Conservation (phyloP, 2,797 vertebrate genomes). For the Oreortyx pictus region DNA sequence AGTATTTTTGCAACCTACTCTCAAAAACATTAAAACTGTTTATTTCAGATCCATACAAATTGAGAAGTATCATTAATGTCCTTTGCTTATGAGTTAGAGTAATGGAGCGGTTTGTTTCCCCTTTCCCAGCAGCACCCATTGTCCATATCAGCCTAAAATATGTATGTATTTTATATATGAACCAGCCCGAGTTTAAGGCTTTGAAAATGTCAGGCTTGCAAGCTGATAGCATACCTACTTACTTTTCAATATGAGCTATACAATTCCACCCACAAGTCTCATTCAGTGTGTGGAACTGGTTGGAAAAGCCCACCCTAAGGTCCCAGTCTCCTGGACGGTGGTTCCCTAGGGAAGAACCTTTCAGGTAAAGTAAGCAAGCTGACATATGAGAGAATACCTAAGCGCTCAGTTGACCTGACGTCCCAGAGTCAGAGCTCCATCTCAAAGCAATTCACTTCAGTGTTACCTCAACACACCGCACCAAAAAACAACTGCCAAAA, state of each 20-base stretch:
- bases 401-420: background rate
- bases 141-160: background rate
- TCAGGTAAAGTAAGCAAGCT: background rate
- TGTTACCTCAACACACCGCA: background rate
- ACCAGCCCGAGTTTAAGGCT: background rate
- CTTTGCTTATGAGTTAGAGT: background rate
- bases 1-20: background rate
- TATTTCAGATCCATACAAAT: background rate
- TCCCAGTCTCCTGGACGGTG: background rate
- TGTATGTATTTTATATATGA: rapidly evolving
- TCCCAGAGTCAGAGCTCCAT: background rate
- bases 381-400: background rate
- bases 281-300: background rate
- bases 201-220: background rate
- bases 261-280: background rate
- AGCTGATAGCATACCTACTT: background rate
- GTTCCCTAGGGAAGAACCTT: background rate
- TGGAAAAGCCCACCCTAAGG: background rate
- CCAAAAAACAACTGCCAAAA: background rate
- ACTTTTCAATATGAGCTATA: background rate
- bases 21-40: background rate
- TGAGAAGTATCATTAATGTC: background rate
- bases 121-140: background rate
- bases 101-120: background rate
- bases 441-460: background rate